Evolutionary conservation across 2,797 vertebrate species (phyloP).

Genomic region (Paratrypauchen microcephalus): DNA sequence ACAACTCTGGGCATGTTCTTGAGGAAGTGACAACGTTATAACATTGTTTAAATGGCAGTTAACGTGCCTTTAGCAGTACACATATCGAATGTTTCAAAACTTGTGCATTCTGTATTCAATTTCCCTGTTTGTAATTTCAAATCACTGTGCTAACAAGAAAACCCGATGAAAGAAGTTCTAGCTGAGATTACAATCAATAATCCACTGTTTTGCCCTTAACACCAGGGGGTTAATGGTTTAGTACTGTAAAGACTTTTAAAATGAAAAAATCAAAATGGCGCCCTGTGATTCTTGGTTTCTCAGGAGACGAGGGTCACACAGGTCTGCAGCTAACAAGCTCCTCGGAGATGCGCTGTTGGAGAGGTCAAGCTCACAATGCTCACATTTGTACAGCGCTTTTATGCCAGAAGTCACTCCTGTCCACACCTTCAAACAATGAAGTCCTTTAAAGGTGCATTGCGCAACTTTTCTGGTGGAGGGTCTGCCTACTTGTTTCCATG

Average conservation of each 20-base stretch:
- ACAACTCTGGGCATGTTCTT: no score
- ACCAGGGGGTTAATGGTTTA: slow-evolving; percentile 4
- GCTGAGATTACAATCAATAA: neutral
- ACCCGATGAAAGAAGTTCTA: neutral
- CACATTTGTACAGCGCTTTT: neutral
- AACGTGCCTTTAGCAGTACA: neutral
- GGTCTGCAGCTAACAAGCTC: slow-evolving; percentile 71
- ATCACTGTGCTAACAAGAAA: neutral
- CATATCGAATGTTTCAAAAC: neutral
- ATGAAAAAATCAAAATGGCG: slow-evolving; percentile 14
- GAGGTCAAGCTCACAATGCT: neutral
- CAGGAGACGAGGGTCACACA: slow-evolving; percentile 45
- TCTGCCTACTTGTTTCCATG: no score
- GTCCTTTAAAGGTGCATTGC: no score
- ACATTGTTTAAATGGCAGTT: no score
- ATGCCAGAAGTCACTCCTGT: neutral
- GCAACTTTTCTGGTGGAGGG: no score
- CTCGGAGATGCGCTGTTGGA: slow-evolving; percentile 56
- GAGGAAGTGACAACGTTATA: no score
- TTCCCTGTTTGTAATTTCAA: neutral
- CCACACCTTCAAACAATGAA: neutral
- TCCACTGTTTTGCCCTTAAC: neutral
- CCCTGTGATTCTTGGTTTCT: slow-evolving; percentile 40
- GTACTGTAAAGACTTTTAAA: slow-evolving; percentile 6
- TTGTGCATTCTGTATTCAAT: neutral